phyloP scores from a whole-genome alignment of 2,888 invertebrate genomes.

The Nysson spinosus region DNA sequence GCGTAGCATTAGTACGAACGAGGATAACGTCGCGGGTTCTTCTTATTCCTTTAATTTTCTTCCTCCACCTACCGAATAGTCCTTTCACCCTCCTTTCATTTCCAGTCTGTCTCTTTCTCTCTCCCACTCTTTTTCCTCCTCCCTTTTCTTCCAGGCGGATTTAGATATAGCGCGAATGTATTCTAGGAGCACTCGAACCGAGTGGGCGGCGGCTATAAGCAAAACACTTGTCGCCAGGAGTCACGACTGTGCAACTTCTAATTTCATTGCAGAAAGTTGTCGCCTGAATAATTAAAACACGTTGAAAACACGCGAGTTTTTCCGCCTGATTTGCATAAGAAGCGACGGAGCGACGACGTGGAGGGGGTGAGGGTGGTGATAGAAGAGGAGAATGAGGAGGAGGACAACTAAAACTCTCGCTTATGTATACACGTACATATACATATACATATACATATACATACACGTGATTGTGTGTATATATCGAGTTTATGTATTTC shows the following conservation, averaged over 20 bases:
- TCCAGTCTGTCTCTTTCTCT: slow-evolving; percentile 10
- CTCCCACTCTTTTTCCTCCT: slow-evolving; percentile 36
- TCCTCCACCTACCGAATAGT: slow-evolving; percentile 25
- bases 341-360: slow-evolving; percentile 42
- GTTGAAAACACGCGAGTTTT: slow-evolving; percentile 71
- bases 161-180: slow-evolving; percentile 44
- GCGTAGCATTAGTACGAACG: slow-evolving; percentile 9
- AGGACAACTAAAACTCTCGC: neutral
- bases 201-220: slow-evolving; percentile 63
- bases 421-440: neutral
- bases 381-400: slow-evolving; percentile 7
- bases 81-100: slow-evolving; percentile 3
- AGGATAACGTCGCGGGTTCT: slow-evolving; percentile 36
- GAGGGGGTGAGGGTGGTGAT: neutral
- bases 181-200: slow-evolving; percentile 38
- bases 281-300: slow-evolving; percentile 75
- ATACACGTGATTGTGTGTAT: slow-evolving; percentile 23
- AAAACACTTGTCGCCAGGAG: slow-evolving; percentile 73
- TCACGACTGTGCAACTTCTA: slow-evolving; percentile 69
- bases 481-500: slow-evolving; percentile 24
- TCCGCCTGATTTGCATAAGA: slow-evolving; percentile 72
- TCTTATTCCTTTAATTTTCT: slow-evolving; percentile 57
- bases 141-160: slow-evolving; percentile 31
- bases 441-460: slow-evolving; percentile 1
- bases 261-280: slow-evolving; percentile 76